A percentile compares a stretch with the other conserved stretches of the same genome.
These are phyloP conservation scores for Pseudopipra pipra DNA, from an alignment of 2,113 vertebrate genomes.

Conservation along the genomic window DNA sequence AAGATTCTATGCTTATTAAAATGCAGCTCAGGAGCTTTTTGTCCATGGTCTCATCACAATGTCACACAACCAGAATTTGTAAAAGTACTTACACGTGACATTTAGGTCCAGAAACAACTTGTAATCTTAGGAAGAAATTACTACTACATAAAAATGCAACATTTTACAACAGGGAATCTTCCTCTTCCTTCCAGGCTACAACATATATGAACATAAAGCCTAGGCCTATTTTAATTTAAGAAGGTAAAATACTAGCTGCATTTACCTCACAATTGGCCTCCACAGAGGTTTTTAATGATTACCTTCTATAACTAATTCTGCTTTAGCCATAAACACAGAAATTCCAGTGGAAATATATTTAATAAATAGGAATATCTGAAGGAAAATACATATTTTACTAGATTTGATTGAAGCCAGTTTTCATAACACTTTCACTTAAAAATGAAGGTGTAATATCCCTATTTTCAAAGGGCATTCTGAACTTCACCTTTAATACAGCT, in stretches of 20 bases:
- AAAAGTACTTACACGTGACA: conserved; percentile 59
- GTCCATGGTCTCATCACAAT: conserved; percentile 63
- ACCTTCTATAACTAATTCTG: background rate
- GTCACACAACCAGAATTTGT: conserved; percentile 64
- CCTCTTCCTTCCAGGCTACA: background rate
- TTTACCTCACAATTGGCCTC: conserved; percentile 4
- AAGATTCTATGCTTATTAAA: conserved; percentile 71
- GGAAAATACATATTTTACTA: background rate
- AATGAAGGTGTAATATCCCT: background rate
- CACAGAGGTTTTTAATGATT: background rate
- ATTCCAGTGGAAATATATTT: background rate
- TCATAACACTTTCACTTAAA: background rate
- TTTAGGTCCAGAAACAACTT: conserved; percentile 68
- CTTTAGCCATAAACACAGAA: background rate
- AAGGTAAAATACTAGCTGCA: conserved; percentile 19
- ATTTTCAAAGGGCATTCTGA: background rate
- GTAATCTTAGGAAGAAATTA: conserved; percentile 66
- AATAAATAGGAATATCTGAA: background rate
- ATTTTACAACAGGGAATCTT: conserved; percentile 35
- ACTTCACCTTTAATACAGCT: background rate
- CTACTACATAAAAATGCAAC: conserved; percentile 56
- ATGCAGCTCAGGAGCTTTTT: conserved; percentile 64
- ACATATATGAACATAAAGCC: conserved; percentile 14
- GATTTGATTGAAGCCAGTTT: background rate
- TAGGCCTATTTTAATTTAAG: conserved; percentile 32